Base-by-base conservation (phyloP, 1,140 invertebrate species). In the Leptestheria dahalacensis region DNA sequence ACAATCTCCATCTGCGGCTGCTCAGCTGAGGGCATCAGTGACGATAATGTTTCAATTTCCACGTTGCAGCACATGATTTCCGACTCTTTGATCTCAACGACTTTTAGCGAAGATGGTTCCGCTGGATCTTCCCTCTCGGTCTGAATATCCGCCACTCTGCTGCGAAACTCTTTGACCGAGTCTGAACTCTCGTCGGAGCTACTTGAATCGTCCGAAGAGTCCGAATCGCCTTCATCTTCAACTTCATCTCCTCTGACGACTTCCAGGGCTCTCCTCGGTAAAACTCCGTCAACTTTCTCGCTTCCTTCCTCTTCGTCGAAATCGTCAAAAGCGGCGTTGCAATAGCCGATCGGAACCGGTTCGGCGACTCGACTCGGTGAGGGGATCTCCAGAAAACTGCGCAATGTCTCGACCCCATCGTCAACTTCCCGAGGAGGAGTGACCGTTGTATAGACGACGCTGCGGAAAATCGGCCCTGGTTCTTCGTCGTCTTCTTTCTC, bases 251-350 rank as follows among this genome's bases (percentile, higher is more conserved):
- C 53, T 1, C 53, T 24, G 23, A 55, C 33, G 18, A 55, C 53
- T 55, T 55, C 53, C 26, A 55, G 26, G 26, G 26, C 53, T 3
- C 53, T 55, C 21, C 28, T 50, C 20, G 12, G 26, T 52, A 52
- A 49, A 3, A 24, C 29, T 10, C 18, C 53, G 2, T 55, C 10
- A 12, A 15, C n/a, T 9, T 57, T 48, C 10, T 21, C 48, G 23
- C 51, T 25, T 50, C 50, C 46, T 29, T 61, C 52, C 33, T 61
- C 28, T 46, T 62, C 54, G 46, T 51, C 54, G n/a, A 46, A 58
- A 57, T 62, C 61, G n/a, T 73, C 71, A 54, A 73, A 73, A 12
- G 69, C 71, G 26, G 70, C 71, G 68, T 74, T 74, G 29, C 70
- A 67, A 66, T 73, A 74, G 52, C 71, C 71, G 62, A 70, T 65